phyloP scores from a whole-genome alignment of 2,113 vertebrate genomes.

The Euleptes europaea region DNA sequence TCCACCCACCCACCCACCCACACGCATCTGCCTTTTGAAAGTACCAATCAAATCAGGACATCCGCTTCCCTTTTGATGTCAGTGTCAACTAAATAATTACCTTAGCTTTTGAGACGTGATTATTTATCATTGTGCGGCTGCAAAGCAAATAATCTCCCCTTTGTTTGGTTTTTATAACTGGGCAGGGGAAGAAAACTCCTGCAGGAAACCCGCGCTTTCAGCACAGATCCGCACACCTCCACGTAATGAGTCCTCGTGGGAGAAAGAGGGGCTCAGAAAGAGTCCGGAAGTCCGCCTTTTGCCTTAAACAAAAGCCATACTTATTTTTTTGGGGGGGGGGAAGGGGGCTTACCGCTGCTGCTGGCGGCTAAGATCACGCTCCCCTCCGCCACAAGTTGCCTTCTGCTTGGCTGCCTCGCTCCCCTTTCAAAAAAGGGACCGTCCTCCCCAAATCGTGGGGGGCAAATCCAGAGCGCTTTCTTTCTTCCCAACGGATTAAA shows the following conservation, averaged over 20 bases:
- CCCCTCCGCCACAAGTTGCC: neutral
- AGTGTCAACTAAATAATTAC: neutral
- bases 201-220: neutral
- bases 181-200: neutral
- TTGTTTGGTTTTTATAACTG: neutral
- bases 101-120: neutral
- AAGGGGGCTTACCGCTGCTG: neutral
- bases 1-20: too few relatives aligned
- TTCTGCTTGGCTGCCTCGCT: neutral
- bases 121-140: neutral
- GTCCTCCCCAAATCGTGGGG: too few relatives aligned
- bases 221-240: neutral
- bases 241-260: neutral
- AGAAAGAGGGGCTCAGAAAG: neutral
- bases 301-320: neutral
- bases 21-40: neutral
- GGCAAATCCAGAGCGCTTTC: neutral
- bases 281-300: neutral
- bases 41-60: too few relatives aligned
- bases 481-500: neutral
- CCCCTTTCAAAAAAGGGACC: neutral
- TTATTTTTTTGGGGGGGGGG: neutral
- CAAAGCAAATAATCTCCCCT: neutral
- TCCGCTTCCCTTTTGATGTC: neutral
- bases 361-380: too few relatives aligned